Evolutionary conservation across 2,113 vertebrate genomes (phyloP), one percentile per base, ranked within the genome.

Genomic region (Martes martes): DNA sequence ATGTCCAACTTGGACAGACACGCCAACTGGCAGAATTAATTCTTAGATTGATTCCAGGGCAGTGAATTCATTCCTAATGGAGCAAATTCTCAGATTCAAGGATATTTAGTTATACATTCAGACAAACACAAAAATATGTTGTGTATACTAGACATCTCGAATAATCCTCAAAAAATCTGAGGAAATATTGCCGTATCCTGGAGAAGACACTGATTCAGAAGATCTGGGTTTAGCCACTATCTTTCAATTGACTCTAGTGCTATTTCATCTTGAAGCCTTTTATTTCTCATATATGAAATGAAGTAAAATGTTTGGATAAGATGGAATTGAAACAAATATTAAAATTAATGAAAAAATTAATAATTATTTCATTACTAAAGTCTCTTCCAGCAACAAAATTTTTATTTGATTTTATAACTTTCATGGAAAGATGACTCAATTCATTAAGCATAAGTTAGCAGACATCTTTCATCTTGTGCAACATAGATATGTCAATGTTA

Each of bases 291-390:
- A 63, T 50, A 89, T 2, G 65, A 97, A 95, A 91, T 89, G 65
- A 50, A 97, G 91, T 78, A 39, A 94, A 59, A 91, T 93, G 2
- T 95, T 92, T 97, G 50, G 36, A 69, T 85, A 92, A 97, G 78
- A 55, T 67, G 2, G 45, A 95, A 95, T 76, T 78, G 45, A 93
- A 95, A 82, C 80, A 91, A 89, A 95, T 73, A 86, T 76, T 84
- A 96, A 97, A 89, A 95, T 81, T 94, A 57, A 96, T 76, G 52
- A 52, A 3, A 93, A 45, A 88, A 91, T 95, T 96, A 67, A 96
- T 93, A 80, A 87, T 94, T 76, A 91, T n/a, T 33, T 65, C 95
- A 95, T 73, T 93, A 89, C 50, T 74, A 55, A 96, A 81, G n/a
- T 93, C 42, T 95, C 65, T 73, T 85, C 36, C 31, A 76, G 19